Conservation (phyloP, 2,113 vertebrate genomes). For the Pterocles burchelli region DNA sequence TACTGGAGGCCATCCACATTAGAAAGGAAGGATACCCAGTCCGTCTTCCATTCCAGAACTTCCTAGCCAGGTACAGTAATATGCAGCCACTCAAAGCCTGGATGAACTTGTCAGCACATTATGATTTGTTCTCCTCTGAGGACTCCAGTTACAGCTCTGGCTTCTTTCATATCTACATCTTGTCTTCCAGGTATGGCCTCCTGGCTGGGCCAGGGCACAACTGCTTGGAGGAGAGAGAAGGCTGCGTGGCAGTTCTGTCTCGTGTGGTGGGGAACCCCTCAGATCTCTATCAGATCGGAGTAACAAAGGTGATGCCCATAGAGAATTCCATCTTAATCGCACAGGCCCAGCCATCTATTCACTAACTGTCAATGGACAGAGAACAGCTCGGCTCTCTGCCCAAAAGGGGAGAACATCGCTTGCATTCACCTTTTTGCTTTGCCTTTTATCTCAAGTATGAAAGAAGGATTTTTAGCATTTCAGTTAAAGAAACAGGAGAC, state of each 20-base stretch:
- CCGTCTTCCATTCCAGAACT: slow-evolving; percentile 78
- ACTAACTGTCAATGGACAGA: background rate
- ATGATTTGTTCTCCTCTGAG: background rate
- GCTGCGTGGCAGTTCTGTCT: slow-evolving; percentile 75
- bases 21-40: slow-evolving; percentile 85
- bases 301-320: slow-evolving; percentile 81
- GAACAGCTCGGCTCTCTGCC: background rate
- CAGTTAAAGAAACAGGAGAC: background rate
- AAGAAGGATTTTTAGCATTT: background rate
- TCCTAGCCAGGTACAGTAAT: slow-evolving; percentile 81
- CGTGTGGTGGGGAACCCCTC: slow-evolving; percentile 71
- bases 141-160: background rate
- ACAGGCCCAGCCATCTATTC: background rate
- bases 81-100: background rate
- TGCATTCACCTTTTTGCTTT: background rate
- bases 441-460: background rate
- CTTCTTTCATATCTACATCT: background rate
- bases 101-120: background rate
- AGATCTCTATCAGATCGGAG: slow-evolving; percentile 83
- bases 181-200: slow-evolving; percentile 76
- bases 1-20: slow-evolving; percentile 83
- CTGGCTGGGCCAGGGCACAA: slow-evolving; percentile 56
- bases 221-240: slow-evolving; percentile 69
- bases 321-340: background rate
- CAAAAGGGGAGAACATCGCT: background rate